Evolutionary conservation across 2,888 invertebrate genomes (phyloP).

Genomic region (Dynastes tityus): DNA sequence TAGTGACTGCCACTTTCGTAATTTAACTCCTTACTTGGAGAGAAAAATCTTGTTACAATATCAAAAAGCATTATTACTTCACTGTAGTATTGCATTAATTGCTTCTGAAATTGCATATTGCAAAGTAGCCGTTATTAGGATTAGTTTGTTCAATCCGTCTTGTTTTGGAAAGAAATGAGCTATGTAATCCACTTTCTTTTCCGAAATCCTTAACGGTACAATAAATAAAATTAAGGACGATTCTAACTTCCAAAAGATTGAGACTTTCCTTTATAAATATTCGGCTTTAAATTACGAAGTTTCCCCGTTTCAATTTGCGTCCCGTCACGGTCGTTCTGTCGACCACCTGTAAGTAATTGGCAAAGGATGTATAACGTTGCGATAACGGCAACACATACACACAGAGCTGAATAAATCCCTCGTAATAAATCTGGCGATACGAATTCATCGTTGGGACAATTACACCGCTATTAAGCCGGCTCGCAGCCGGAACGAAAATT

Average conservation of each 20-base stretch:
- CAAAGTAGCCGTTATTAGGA: background rate
- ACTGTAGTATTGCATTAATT: too few species aligned
- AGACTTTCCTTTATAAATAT: background rate
- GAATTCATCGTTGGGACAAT: conserved; percentile 15
- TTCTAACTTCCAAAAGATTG: background rate
- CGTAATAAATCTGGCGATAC: background rate
- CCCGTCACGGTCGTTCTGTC: background rate
- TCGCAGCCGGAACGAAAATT: background rate
- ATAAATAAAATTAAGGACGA: background rate
- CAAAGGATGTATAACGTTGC: background rate
- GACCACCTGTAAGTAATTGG: conserved; percentile 9
- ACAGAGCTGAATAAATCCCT: conserved; percentile 1
- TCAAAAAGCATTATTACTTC: too few species aligned
- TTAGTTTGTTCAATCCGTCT: background rate
- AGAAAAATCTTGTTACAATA: too few species aligned
- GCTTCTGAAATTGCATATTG: background rate
- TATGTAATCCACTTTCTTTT: background rate
- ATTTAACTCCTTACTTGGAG: too few species aligned
- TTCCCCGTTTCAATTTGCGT: background rate
- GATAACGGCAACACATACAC: background rate
- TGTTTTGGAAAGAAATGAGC: background rate
- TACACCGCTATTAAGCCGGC: conserved; percentile 3
- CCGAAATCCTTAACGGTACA: background rate
- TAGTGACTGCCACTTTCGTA: too few species aligned
- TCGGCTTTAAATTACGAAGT: background rate